Percentiles rank a stretch among this genome's conserved stretches.
phyloP scores from a whole-genome alignment of 37 sponge, comb jelly and placozoan species.

The Ianthella basta region DNA sequence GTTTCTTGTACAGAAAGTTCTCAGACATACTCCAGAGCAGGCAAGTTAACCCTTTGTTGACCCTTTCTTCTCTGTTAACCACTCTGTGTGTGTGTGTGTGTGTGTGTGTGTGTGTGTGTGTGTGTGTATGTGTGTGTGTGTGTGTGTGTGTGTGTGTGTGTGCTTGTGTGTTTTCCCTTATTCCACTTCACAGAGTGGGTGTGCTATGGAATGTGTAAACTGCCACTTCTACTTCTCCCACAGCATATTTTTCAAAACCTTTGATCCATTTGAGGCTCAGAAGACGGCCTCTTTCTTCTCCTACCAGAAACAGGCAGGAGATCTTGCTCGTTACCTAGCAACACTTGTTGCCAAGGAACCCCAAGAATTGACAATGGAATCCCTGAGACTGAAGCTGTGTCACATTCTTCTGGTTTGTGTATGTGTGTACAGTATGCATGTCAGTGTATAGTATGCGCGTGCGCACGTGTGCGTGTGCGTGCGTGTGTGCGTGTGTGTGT shows the following conservation, averaged over 20 bases:
- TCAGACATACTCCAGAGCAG: conserved; percentile 55
- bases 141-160: no score
- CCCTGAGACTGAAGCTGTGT: conserved; percentile 49
- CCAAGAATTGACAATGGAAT: neutral
- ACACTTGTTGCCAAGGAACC: neutral
- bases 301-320: neutral
- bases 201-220: no score
- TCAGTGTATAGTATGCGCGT: neutral
- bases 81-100: no score
- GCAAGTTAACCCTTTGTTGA: no score
- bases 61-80: no score
- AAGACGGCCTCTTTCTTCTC: conserved; percentile 64
- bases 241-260: conserved; percentile 64
- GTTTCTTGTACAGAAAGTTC: conserved; percentile 96
- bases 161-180: no score
- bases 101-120: no score
- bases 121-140: no score
- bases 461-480: conserved; percentile 19
- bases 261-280: conserved; percentile 84
- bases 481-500: conserved; percentile 38
- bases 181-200: no score
- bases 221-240: neutral
- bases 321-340: conserved; percentile 5
- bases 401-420: conserved; percentile 70
- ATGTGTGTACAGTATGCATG: no score